Percentiles rank a stretch among this genome's conserved stretches.
Evolutionary conservation across 2,888 invertebrate species (phyloP).

Genomic region (Serripes groenlandicus): DNA sequence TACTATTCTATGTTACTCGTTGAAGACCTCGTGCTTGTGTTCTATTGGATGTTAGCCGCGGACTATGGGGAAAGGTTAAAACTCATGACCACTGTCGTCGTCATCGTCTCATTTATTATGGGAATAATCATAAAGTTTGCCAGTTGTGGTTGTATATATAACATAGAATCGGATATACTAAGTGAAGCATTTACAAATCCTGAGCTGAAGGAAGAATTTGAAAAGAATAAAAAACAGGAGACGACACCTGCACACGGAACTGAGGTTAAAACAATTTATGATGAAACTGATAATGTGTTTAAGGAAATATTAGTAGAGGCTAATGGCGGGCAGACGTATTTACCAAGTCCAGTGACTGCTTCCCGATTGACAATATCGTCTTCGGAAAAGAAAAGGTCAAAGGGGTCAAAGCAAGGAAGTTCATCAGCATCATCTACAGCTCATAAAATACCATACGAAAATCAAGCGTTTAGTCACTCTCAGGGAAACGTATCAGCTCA

Average conservation of each 20-base stretch:
- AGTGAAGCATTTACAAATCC: conserved; percentile 66
- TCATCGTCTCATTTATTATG: conserved; percentile 72
- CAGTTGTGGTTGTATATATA: conserved; percentile 72
- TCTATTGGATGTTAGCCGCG: conserved; percentile 77
- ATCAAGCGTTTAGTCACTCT: conserved; percentile 56
- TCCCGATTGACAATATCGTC: not conserved
- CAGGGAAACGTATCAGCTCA: conserved; percentile 59
- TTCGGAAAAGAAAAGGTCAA: not conserved
- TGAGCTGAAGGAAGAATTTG: conserved; percentile 42
- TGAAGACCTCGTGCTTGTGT: conserved; percentile 77
- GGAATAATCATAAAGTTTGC: conserved; percentile 76
- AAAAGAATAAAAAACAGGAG: not conserved
- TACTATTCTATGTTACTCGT: conserved; percentile 75
- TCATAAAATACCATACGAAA: conserved; percentile 49
- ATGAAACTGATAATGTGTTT: conserved; percentile 18
- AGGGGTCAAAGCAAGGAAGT: conserved; percentile 36
- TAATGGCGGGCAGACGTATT: not conserved
- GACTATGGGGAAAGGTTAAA: conserved; percentile 67
- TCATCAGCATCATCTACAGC: conserved; percentile 41
- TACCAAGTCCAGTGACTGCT: conserved; percentile 17
- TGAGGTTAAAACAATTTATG: not conserved
- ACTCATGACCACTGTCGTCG: conserved; percentile 69
- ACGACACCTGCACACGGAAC: not conserved
- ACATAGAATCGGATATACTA: conserved; percentile 58
- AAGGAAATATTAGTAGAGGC: conserved; percentile 21